phyloP scores from a whole-genome alignment of 2,113 vertebrate genomes.

The Hydrolagus affinis region DNA sequence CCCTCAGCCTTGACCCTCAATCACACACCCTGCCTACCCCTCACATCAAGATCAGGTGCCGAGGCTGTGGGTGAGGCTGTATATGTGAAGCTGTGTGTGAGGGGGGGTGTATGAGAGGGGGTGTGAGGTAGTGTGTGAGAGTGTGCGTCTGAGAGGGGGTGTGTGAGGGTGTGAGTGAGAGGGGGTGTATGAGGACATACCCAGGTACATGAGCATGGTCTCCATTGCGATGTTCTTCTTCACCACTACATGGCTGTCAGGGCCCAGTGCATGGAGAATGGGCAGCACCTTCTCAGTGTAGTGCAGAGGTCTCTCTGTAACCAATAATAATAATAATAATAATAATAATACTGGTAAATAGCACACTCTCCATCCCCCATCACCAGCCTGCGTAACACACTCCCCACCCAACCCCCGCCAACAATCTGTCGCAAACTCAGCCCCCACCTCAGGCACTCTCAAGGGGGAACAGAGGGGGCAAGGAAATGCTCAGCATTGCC shows the following conservation, averaged over 20 bases:
- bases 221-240: slow-evolving; percentile 81
- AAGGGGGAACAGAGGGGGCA: neutral
- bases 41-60: too few species aligned
- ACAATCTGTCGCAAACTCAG: neutral
- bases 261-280: slow-evolving; percentile 72
- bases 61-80: too few species aligned
- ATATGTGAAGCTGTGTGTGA: too few species aligned
- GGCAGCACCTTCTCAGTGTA: slow-evolving; percentile 80
- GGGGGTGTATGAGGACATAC: too few species aligned
- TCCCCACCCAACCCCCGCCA: neutral
- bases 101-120: too few species aligned
- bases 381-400: neutral
- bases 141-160: too few species aligned
- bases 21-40: too few species aligned
- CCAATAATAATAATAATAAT: neutral
- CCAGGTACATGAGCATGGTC: slow-evolving; percentile 70
- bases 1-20: too few species aligned
- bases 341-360: too few species aligned
- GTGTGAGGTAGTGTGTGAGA: too few species aligned
- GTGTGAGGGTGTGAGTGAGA: too few species aligned
- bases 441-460: neutral
- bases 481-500: neutral
- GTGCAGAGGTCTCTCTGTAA: slow-evolving; percentile 79
- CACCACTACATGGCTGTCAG: slow-evolving; percentile 74
- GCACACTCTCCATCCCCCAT: too few species aligned